These are phyloP conservation scores for Hypotaenidia philippensis DNA, from an alignment of 2,797 vertebrate species.

Conservation along the genomic window DNA sequence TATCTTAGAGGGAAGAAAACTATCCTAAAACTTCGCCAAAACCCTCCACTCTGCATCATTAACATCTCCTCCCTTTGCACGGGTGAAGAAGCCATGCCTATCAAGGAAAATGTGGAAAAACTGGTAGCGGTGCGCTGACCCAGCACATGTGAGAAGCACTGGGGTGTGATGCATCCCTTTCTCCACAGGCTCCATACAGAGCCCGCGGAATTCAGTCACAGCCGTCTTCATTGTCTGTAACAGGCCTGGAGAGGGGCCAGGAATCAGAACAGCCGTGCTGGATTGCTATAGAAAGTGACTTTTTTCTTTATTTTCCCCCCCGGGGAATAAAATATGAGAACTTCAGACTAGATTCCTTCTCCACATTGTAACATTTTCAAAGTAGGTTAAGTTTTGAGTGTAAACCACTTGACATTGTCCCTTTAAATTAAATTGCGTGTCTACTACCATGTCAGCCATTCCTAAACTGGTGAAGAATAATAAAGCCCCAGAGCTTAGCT, in stretches of 20 bases:
- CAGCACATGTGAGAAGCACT: not conserved
- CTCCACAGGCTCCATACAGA: not conserved
- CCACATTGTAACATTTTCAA: constrained; percentile 26
- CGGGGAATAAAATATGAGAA: not conserved
- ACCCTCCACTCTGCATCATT: not conserved
- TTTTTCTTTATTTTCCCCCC: fast-evolving
- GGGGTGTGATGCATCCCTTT: not conserved
- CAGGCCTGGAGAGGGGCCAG: not conserved
- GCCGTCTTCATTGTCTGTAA: not conserved
- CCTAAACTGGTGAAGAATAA: constrained; percentile 34
- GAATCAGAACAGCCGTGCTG: not conserved
- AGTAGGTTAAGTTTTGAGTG: constrained; percentile 31
- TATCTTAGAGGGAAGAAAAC: not conserved
- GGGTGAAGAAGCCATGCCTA: not conserved
- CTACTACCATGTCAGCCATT: not conserved
- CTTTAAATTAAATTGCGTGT: constrained; percentile 41
- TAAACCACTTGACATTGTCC: constrained; percentile 44
- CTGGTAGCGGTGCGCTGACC: not conserved
- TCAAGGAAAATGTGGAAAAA: not conserved
- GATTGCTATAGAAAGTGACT: not conserved
- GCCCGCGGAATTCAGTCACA: not conserved
- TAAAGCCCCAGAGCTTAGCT: constrained; percentile 35
- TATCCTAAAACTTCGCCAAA: not conserved
- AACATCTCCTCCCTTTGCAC: not conserved
- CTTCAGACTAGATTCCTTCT: not conserved